phyloP scores from a whole-genome alignment of 2,113 vertebrate genomes.

The Pelvicachromis taeniatus region DNA sequence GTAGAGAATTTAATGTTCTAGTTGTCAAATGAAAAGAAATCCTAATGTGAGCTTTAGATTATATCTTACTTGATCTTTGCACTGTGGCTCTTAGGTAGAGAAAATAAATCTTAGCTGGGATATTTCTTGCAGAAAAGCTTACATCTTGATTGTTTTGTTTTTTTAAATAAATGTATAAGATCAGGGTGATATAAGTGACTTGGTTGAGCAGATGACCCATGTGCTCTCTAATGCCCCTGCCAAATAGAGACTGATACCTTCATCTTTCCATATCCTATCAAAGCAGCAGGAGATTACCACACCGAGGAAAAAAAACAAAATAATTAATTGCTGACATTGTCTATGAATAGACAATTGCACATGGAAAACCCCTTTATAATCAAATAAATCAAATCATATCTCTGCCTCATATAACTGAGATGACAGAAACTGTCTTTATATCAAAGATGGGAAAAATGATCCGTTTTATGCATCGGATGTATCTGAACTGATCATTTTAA shows the following conservation, averaged over 20 bases:
- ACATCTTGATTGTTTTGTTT: neutral
- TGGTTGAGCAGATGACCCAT: neutral
- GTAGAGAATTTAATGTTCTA: neutral
- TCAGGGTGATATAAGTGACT: neutral
- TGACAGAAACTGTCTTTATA: neutral
- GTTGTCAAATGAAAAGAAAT: neutral
- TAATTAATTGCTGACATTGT: neutral
- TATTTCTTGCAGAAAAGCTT: neutral
- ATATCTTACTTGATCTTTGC: neutral
- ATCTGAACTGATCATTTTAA: neutral
- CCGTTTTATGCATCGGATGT: neutral
- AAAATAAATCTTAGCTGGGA: neutral
- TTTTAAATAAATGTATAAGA: neutral
- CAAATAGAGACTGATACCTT: neutral
- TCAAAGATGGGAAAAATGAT: neutral
- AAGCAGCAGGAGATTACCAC: neutral
- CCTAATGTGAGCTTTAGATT: fast-evolving
- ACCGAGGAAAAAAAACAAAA: fast-evolving
- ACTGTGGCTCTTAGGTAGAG: neutral
- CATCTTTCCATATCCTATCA: neutral
- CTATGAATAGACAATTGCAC: neutral
- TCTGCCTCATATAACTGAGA: neutral
- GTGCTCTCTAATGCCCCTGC: neutral
- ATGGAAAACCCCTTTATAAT: neutral
- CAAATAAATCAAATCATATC: neutral